Percentiles rank a stretch among this genome's conserved stretches.
These are phyloP conservation scores for Acanthiza pusilla DNA, from an alignment of 2,797 vertebrate species.

Conservation along the genomic window DNA sequence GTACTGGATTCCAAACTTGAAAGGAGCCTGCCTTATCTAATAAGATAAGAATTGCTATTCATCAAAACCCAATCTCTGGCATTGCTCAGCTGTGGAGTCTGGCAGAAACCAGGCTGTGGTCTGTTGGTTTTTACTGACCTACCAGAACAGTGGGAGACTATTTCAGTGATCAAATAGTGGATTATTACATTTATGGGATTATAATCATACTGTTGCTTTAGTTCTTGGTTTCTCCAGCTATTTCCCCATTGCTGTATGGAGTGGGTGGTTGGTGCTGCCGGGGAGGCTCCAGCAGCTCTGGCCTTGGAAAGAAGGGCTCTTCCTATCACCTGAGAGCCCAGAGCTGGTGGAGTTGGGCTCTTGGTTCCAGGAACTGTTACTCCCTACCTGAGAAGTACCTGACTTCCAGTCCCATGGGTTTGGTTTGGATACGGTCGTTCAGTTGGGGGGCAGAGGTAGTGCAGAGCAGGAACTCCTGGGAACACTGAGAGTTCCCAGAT, in stretches of 20 bases:
- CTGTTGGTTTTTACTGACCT: not conserved
- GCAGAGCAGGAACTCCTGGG: not conserved
- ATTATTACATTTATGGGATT: not conserved
- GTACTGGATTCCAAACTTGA: conserved; percentile 6
- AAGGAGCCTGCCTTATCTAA: not conserved
- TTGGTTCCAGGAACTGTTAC: not conserved
- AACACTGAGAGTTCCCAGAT: not conserved
- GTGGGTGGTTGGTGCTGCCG: not conserved
- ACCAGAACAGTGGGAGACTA: not conserved
- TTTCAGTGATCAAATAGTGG: not conserved
- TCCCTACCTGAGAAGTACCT: not conserved
- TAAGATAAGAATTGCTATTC: not conserved
- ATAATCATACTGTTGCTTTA: not conserved
- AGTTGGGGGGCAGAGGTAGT: not conserved
- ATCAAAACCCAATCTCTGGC: not conserved
- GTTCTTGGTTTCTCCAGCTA: not conserved
- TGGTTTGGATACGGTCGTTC: not conserved
- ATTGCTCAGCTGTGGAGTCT: not conserved
- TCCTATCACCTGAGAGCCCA: not conserved
- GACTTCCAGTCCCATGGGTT: rapidly evolving
- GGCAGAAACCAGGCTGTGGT: not conserved
- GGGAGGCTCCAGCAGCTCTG: not conserved
- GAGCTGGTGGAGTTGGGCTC: not conserved
- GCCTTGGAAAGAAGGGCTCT: not conserved
- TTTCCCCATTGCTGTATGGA: not conserved